Evolutionary conservation across 2,113 vertebrate genomes (phyloP).

Genomic region (Lepidothrix coronata): DNA sequence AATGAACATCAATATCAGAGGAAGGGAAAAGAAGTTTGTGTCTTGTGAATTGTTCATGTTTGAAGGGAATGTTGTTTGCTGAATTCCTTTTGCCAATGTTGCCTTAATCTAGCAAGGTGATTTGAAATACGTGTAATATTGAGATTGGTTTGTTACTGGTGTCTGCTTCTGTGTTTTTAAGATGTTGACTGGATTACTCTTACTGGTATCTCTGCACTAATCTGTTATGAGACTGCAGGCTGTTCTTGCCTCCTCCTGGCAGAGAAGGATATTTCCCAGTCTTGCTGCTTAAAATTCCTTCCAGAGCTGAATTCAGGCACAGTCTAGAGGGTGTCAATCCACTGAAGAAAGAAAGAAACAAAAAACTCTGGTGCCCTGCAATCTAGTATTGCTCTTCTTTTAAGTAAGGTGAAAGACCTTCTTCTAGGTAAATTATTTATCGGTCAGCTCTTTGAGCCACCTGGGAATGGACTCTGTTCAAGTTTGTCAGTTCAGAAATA

Average conservation of each 20-base stretch:
- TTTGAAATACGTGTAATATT: neutral
- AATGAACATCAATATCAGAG: fast-evolving
- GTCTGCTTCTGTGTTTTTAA: neutral
- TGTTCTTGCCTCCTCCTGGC: neutral
- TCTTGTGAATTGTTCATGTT: neutral
- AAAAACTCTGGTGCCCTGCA: neutral
- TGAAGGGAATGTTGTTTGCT: neutral
- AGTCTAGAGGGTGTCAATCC: neutral
- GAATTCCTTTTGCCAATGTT: fast-evolving
- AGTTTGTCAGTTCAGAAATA: neutral
- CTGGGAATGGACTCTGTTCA: neutral
- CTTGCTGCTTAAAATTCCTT: neutral
- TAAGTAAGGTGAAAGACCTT: neutral
- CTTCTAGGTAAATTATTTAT: neutral
- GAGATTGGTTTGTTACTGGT: neutral
- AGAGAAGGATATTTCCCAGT: neutral
- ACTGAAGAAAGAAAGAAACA: neutral
- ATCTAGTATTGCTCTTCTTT: neutral
- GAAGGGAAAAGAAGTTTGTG: neutral
- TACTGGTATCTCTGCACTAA: neutral
- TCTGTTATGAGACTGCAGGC: neutral
- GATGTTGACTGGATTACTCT: neutral
- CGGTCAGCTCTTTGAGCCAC: neutral
- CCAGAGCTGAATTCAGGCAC: neutral
- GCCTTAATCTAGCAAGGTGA: neutral